Evolutionary conservation across 2,888 invertebrate species (phyloP).

Genomic region (Brachyptera putata): DNA sequence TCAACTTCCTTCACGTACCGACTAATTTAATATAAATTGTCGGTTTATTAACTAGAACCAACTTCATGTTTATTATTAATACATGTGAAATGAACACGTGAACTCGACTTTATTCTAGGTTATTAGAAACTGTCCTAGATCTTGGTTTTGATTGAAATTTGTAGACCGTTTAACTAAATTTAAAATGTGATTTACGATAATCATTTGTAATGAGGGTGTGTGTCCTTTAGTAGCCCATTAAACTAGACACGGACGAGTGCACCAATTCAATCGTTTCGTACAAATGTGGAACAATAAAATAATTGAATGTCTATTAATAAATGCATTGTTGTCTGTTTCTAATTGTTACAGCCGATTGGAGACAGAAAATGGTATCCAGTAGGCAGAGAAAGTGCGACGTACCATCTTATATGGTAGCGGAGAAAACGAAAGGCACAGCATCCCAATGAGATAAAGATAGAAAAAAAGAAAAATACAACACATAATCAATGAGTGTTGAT

Average conservation of each 20-base stretch:
- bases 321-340: background rate
- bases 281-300: background rate
- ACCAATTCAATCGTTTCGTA: too few species aligned
- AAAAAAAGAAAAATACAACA: too few species aligned
- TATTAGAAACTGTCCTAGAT: conserved; percentile 8
- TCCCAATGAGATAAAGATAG: background rate
- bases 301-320: background rate
- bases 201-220: too few species aligned
- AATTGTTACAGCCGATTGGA: conserved; percentile 12
- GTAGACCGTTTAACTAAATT: conserved; percentile 12
- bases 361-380: conserved; percentile 1
- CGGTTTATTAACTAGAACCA: too few species aligned
- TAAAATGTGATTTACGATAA: background rate
- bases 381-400: conserved; percentile 7
- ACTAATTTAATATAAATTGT: too few species aligned
- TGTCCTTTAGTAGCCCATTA: too few species aligned
- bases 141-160: background rate
- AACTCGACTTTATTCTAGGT: conserved; percentile 20
- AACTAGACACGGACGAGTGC: background rate
- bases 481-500: too few species aligned
- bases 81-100: too few species aligned
- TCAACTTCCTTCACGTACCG: too few species aligned
- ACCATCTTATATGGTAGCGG: background rate
- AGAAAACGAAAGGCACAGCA: conserved; percentile 1
- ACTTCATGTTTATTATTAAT: too few species aligned